Conservation (phyloP, 2,888 invertebrate species). For the Drosophila parthenogenetica region DNA sequence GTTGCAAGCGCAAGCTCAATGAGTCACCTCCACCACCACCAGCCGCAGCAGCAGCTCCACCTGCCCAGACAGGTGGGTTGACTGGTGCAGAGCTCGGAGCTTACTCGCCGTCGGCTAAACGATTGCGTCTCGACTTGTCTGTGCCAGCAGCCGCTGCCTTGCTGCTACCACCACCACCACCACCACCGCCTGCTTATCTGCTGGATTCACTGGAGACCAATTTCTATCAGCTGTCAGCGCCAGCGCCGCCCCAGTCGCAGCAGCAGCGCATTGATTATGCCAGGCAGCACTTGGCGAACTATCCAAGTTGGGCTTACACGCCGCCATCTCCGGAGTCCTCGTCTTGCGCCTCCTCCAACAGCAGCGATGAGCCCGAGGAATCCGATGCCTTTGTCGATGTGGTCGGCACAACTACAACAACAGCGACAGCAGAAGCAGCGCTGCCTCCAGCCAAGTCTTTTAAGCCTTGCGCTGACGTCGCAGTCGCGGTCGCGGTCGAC, state of each 20-base stretch:
- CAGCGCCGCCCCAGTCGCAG: constrained; percentile 47
- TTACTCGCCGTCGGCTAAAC: constrained; percentile 69
- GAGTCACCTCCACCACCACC: constrained; percentile 70
- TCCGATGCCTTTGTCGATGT: constrained; percentile 78
- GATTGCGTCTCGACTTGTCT: constrained; percentile 65
- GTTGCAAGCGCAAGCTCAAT: constrained; percentile 88
- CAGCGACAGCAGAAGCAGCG: constrained; percentile 30
- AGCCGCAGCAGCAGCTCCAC: constrained; percentile 21
- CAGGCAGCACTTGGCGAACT: constrained; percentile 62
- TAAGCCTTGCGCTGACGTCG: constrained; percentile 31
- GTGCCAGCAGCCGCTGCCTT: neutral
- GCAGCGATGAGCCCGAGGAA: constrained; percentile 49
- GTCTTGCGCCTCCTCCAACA: constrained; percentile 53
- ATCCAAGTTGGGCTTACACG: constrained; percentile 73
- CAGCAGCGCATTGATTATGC: constrained; percentile 66
- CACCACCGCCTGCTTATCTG: constrained; percentile 54
- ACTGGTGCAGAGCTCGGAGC: constrained; percentile 10
- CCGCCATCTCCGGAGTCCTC: constrained; percentile 72
- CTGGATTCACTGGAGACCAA: constrained; percentile 69
- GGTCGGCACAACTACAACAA: constrained; percentile 63
- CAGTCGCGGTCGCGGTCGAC: constrained; percentile 18
- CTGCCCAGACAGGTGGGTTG: constrained; percentile 11
- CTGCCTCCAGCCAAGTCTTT: constrained; percentile 50
- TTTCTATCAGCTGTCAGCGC: constrained; percentile 66
- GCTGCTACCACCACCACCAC: constrained; percentile 16